These are phyloP conservation scores for Prionace glauca DNA, from an alignment of 2,797 vertebrate genomes.

Conservation along the genomic window DNA sequence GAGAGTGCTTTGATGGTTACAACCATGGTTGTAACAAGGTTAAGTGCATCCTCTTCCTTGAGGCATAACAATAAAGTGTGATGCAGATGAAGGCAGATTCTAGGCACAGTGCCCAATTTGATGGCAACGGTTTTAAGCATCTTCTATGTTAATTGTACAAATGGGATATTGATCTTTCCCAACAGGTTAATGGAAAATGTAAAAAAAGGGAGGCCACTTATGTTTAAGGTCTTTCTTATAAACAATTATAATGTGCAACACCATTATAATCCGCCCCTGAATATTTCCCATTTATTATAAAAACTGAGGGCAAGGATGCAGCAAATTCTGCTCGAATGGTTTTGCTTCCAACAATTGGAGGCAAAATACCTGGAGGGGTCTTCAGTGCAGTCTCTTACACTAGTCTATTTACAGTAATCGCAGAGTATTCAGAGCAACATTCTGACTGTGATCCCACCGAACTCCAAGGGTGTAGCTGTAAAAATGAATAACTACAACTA, in stretches of 20 bases:
- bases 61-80: not conserved
- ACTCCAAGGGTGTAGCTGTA: no score
- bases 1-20: not conserved
- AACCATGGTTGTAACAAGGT: not conserved
- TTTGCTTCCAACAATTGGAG: no score
- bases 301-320: no score
- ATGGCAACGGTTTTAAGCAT: not conserved
- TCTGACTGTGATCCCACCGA: no score
- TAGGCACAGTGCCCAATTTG: not conserved
- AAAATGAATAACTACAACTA: no score
- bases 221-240: not conserved
- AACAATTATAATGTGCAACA: not conserved
- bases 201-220: not conserved
- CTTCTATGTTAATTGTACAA: not conserved
- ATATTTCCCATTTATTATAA: no score
- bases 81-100: not conserved
- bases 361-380: no score
- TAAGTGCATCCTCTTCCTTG: not conserved
- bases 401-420: no score
- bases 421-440: no score
- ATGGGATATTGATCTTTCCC: no score
- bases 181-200: not conserved
- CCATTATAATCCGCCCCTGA: not conserved
- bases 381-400: no score
- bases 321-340: no score